Evolutionary conservation across 1,140 invertebrate species (phyloP).

Genomic region (Saccostrea cuccullata): DNA sequence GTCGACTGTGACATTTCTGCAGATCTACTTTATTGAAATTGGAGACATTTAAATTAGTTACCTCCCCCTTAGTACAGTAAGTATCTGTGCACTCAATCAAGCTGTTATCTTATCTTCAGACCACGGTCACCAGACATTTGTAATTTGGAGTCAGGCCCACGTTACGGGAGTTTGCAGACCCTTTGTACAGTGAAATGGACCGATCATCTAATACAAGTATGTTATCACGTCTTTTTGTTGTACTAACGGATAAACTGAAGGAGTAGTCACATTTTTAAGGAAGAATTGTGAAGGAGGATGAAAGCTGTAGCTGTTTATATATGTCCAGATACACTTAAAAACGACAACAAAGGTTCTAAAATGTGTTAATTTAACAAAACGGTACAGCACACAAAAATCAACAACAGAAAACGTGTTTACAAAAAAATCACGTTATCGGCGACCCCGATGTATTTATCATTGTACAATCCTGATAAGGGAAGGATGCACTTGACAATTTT

Average conservation of each 20-base stretch:
- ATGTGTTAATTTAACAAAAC: not conserved
- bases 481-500: not conserved
- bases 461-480: not conserved
- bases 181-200: not conserved
- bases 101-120: slow-evolving; percentile 30
- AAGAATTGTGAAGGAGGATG: not conserved
- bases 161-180: not conserved
- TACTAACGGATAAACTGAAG: not conserved
- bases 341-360: not conserved
- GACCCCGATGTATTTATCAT: not conserved
- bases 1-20: not conserved
- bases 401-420: slow-evolving; percentile 1
- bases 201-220: not conserved
- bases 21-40: not conserved
- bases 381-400: not conserved
- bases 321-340: not conserved
- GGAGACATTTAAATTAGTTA: not conserved
- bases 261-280: not conserved
- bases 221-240: not conserved
- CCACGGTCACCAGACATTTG: not conserved
- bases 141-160: not conserved
- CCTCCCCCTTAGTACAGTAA: slow-evolving; percentile 4
- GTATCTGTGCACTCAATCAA: not conserved
- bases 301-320: not conserved
- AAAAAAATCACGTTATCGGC: not conserved